A percentile compares a stretch with the other conserved stretches of the same genome.
phyloP scores from a whole-genome alignment of 2,888 invertebrate species.

The Lepeophtheirus nordmannii region DNA sequence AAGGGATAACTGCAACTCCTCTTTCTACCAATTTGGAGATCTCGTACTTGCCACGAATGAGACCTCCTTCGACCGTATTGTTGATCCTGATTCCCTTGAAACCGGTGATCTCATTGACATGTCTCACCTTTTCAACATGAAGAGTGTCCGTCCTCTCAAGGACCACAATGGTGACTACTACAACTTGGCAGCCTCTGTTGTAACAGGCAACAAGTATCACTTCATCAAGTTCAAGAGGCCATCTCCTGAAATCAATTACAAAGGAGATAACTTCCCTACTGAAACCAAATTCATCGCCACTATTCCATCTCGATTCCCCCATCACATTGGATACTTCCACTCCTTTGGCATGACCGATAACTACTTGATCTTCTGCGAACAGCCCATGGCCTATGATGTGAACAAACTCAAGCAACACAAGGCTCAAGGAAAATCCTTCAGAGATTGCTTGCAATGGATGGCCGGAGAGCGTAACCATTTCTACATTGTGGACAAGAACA shows the following conservation, averaged over 20 bases:
- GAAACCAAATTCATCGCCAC: slow-evolving; percentile 29
- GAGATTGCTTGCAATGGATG: slow-evolving; percentile 36
- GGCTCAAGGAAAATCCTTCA: slow-evolving; percentile 33
- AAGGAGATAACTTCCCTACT: not conserved
- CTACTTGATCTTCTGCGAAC: slow-evolving; percentile 41
- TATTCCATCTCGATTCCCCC: slow-evolving; percentile 33
- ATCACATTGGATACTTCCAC: slow-evolving; percentile 37
- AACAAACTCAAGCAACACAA: slow-evolving; percentile 34
- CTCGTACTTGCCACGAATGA: slow-evolving; percentile 36
- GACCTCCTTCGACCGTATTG: slow-evolving; percentile 32
- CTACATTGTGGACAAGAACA: slow-evolving; percentile 34
- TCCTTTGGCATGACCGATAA: slow-evolving; percentile 42
- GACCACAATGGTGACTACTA: slow-evolving; percentile 36
- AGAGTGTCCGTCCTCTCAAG: slow-evolving; percentile 31
- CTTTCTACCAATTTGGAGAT: slow-evolving; percentile 33
- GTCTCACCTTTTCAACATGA: slow-evolving; percentile 25
- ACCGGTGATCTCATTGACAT: slow-evolving; percentile 32
- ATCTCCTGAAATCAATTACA: not conserved
- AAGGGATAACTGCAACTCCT: slow-evolving; percentile 36
- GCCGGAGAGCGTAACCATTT: slow-evolving; percentile 36
- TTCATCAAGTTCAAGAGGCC: slow-evolving; percentile 30
- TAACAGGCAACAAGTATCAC: slow-evolving; percentile 33
- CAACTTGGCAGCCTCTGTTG: slow-evolving; percentile 36
- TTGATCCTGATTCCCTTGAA: slow-evolving; percentile 36
- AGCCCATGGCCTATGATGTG: slow-evolving; percentile 36